A percentile compares a stretch with the other conserved stretches of the same genome.
These are phyloP conservation scores for Ctenomys sociabilis DNA, from an alignment of 2,113 vertebrate genomes.

Conservation along the genomic window DNA sequence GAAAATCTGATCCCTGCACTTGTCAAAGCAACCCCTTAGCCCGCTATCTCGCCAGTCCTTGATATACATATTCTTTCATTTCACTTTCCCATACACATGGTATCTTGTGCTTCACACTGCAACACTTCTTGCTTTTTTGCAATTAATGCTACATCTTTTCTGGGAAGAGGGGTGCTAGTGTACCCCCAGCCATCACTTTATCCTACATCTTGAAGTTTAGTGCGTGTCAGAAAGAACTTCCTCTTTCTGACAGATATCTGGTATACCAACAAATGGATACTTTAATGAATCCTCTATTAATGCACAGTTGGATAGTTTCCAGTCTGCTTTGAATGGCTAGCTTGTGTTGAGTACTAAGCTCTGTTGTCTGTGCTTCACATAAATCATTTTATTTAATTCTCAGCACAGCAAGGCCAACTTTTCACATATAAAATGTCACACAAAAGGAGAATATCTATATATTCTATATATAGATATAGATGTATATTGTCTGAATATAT, in stretches of 20 bases:
- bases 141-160: neutral
- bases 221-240: neutral
- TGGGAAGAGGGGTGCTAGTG: neutral
- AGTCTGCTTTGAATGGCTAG: neutral
- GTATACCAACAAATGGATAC: conserved; percentile 7
- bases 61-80: neutral
- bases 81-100: neutral
- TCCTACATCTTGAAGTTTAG: neutral
- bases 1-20: no score
- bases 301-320: neutral
- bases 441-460: neutral
- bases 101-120: neutral
- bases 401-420: neutral
- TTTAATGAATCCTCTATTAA: conserved; percentile 51
- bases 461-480: no score
- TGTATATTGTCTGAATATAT: neutral
- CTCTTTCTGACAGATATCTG: conserved; percentile 1
- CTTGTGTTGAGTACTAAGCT: neutral
- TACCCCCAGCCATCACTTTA: neutral
- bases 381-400: conserved; percentile 48
- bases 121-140: conserved; percentile 3
- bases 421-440: neutral
- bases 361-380: conserved; percentile 8
- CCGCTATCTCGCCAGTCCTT: no score
- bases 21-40: no score